Evolutionary conservation across 2,797 vertebrate genomes (phyloP), one percentile per base, ranked within the genome.

Genomic region (Coendou prehensilis): DNA sequence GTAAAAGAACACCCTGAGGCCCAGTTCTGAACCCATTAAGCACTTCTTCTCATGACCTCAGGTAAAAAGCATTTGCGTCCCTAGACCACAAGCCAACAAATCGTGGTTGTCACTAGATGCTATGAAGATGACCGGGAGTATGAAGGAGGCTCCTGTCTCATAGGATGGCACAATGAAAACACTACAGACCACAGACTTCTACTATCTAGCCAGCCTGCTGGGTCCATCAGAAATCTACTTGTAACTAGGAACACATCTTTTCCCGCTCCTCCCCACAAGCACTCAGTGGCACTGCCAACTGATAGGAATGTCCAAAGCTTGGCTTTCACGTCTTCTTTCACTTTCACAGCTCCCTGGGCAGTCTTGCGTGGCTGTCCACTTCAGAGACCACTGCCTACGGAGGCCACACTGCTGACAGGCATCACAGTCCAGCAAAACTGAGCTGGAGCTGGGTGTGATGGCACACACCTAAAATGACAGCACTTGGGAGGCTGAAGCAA

Each of bases 191-290:
- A 80, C 28, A 33, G 20, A 71, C 26, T 78, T 67, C 52, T 37
- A 75, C 20, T 6, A 20, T 18, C 45, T 22, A 33, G 87, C 15
- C 69, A 80, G 85, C 56, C 28, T 1, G 6, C 33, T 1, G 3
- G 17, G 30, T 50, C 22, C 0, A 0, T 9, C 0, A 17, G 67
- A 69, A 33, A n/a, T 13, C 4, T 9, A 33, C 10, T 5, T 23
- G 0, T 56, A n/a, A 22, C 0, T 2, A 52, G 64, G 79, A 41
- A 45, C 2, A 2, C 3, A 3, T 45, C 5, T 56, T 15, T 63
- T 63, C 54, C 20, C 6, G 5, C 23, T 52, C 6, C 0, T 69
- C 59, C 52, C 33, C 0, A 0, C 1, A 18, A 50, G 22, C 4
- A 14, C 13, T 11, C 2, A 1, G 33, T 5, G 45, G 33, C 26